Evolutionary conservation across 2,888 invertebrate species (phyloP).

Genomic region (Cheilosia scutellata): DNA sequence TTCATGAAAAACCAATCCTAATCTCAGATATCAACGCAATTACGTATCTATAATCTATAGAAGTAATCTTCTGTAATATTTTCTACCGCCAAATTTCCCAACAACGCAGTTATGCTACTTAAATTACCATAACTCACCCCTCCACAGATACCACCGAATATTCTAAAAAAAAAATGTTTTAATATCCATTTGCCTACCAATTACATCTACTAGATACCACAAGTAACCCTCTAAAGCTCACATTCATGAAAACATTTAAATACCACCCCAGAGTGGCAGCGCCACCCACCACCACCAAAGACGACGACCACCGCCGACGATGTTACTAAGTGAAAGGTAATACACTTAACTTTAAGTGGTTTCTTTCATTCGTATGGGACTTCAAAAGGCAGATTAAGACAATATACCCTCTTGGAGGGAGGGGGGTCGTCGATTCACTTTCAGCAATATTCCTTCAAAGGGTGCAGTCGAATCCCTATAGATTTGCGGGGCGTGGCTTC

Average conservation of each 20-base stretch:
- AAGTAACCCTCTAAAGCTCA: not conserved
- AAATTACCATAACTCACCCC: not conserved
- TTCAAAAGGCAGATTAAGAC: slow-evolving; percentile 39
- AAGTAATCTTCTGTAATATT: too few relatives aligned
- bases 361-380: slow-evolving; percentile 35
- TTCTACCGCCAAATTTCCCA: not conserved
- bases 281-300: not conserved
- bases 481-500: slow-evolving; percentile 29
- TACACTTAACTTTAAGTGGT: slow-evolving; percentile 50
- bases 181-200: slow-evolving; percentile 3
- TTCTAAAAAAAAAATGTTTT: not conserved
- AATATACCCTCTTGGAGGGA: not conserved
- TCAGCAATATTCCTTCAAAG: not conserved
- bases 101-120: not conserved
- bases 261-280: not conserved
- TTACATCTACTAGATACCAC: not conserved
- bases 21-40: too few relatives aligned
- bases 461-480: slow-evolving; percentile 22
- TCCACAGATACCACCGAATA: not conserved
- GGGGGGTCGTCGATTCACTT: too few relatives aligned
- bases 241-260: not conserved
- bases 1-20: too few relatives aligned
- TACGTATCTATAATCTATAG: too few relatives aligned
- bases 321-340: slow-evolving; percentile 36
- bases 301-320: not conserved